Conservation (phyloP, 2,113 vertebrate genomes). For the Xiphophorus maculatus region DNA sequence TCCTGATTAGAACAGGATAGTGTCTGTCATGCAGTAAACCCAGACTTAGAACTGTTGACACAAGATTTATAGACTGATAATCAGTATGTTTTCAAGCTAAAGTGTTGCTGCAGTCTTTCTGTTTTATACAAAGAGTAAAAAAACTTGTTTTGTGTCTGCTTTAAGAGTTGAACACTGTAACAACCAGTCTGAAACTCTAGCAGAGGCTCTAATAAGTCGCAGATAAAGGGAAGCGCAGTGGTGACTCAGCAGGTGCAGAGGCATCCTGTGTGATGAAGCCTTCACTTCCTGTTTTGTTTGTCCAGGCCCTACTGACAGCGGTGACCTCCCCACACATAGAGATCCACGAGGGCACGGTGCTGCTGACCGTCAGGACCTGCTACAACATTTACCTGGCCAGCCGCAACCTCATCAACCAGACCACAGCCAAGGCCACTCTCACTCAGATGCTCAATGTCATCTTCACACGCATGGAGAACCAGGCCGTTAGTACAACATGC, state of each 20-base stretch:
- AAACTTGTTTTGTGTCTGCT: no score
- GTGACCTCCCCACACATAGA: constrained; percentile 97
- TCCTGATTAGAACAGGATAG: constrained; percentile 39
- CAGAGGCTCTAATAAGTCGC: neutral
- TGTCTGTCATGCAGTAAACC: constrained; percentile 19
- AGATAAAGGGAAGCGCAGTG: constrained; percentile 19
- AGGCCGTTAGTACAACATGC: constrained; percentile 84
- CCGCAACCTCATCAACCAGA: constrained; percentile 99
- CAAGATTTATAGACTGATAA: constrained; percentile 36
- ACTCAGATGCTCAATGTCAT: constrained; percentile 99
- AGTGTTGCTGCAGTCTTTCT: neutral
- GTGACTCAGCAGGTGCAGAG: constrained; percentile 48
- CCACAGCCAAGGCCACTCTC: constrained; percentile 96
- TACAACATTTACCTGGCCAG: constrained; percentile 99
- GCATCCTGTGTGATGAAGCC: constrained; percentile 14
- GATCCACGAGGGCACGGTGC: constrained; percentile 96
- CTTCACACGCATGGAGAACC: constrained; percentile 97
- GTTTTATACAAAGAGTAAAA: no score
- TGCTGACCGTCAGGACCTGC: constrained; percentile 96
- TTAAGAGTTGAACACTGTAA: no score
- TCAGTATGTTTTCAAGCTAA: neutral
- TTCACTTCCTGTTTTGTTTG: constrained; percentile 6
- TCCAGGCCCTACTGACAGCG: constrained; percentile 91
- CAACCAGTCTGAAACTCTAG: neutral
- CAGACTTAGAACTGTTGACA: constrained; percentile 50